These are phyloP conservation scores for Ivindomyrus marchei DNA, from an alignment of 2,113 vertebrate genomes.

Conservation along the genomic window DNA sequence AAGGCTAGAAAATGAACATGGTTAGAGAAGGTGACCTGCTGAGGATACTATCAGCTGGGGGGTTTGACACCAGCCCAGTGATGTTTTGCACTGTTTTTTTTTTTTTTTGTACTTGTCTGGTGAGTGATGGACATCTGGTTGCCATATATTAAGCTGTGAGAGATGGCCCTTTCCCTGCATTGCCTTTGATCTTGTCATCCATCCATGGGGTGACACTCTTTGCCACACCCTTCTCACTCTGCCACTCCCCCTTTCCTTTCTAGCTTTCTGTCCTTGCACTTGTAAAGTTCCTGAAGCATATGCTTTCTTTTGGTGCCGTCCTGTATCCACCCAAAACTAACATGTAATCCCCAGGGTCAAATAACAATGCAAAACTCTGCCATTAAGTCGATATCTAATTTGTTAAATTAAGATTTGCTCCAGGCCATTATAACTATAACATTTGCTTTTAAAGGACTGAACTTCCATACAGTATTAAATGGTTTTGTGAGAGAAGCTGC, in stretches of 20 bases:
- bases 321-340: neutral
- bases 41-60: neutral
- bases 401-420: neutral
- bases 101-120: neutral
- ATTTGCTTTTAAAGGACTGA: neutral
- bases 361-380: neutral
- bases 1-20: slow-evolving; percentile 33
- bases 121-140: neutral
- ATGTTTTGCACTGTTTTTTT: neutral
- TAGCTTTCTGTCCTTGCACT: neutral
- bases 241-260: neutral
- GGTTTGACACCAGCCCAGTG: neutral
- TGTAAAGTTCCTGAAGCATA: neutral
- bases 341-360: neutral
- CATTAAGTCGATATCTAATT: neutral
- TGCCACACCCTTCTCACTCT: neutral
- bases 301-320: neutral
- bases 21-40: slow-evolving; percentile 18
- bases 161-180: neutral
- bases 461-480: neutral
- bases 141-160: neutral
- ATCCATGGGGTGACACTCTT: neutral
- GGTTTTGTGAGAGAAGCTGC: neutral
- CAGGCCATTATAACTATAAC: neutral
- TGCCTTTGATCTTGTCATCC: slow-evolving; percentile 16